Base-by-base conservation (phyloP, 2,888 invertebrate species). In the Tholera decimalis region DNA sequence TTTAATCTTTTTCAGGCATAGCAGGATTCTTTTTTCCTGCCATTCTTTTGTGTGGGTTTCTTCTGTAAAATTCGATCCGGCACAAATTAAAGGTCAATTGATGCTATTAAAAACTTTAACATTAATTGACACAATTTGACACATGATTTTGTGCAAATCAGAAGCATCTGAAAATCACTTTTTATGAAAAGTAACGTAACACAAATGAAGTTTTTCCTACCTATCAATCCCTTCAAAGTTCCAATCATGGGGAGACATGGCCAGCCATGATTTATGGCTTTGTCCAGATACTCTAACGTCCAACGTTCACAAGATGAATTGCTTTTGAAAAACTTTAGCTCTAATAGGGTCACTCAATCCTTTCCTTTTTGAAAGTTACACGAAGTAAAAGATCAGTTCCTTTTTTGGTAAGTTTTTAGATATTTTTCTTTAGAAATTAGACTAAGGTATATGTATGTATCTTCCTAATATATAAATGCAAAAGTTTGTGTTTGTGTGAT, bases 241-340 rank as follows among this genome's bases (percentile, higher is more conserved):
- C 57, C 69, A 80, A 79, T 76, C 73, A 62, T 20, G 18, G 56
- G 7, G 54, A 44, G 67, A 50, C 44, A 70, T 81, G 67, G 66
- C 71, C 73, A 71, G 46, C 46, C 15, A 75, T 87, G 87, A 87
- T 87, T 87, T 85, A 86, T 86, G 79, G 55, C 41, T 33, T 37
- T 39, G 51, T 56, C 55, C 71, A 68, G 58, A 67, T 75, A 80
- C 62, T 51, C 64, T 24, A 66, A 63, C 55, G 22, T 20, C 60
- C 18, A 47, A 67, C 77, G 84, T 73, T 71, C 24, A 35, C 44
- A 87, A 85, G 85, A 87, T 83, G 80, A 81, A 87, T 84, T 50
- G 60, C 76, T 80, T 65, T 22, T 18, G 18, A 63, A 49, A 61
- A 77, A 67, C 58, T 80, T 77, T 51, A 22, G 24, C 41, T 47